A percentile compares a stretch with the other conserved stretches of the same genome.
Evolutionary conservation across 2,113 vertebrate genomes (phyloP).

Genomic region (Oncorhynchus kisutch): DNA sequence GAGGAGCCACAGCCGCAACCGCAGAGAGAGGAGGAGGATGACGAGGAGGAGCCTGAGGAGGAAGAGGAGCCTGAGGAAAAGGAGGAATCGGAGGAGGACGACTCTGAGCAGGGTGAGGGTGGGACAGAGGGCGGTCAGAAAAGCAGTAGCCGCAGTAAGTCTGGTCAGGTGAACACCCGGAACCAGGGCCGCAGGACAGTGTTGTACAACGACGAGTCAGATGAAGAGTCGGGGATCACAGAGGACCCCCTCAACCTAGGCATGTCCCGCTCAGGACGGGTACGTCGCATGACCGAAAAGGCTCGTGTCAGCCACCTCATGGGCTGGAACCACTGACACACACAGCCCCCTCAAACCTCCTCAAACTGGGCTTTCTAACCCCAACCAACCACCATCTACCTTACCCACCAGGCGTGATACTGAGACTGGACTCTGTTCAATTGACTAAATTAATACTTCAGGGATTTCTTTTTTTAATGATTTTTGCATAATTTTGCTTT

Average conservation of each 20-base stretch:
- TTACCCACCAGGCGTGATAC: conserved; percentile 1
- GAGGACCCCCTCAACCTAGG: conserved; percentile 96
- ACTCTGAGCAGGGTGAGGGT: conserved; percentile 63
- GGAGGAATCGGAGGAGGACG: conserved; percentile 70
- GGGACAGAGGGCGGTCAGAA: conserved; percentile 62
- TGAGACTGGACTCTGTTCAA: conserved; percentile 62
- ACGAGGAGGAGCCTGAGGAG: conserved; percentile 55
- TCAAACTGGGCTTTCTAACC: conserved; percentile 28
- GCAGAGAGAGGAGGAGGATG: conserved; percentile 61
- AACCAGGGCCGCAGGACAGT: conserved; percentile 96
- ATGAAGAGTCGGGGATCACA: conserved; percentile 84
- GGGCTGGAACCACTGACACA: conserved; percentile 94
- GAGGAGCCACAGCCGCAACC: conserved; percentile 58
- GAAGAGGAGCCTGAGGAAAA: conserved; percentile 71
- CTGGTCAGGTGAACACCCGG: conserved; percentile 87
- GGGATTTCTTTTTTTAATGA: conserved; percentile 84
- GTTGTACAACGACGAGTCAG: conserved; percentile 91
- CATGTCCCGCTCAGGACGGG: conserved; percentile 92
- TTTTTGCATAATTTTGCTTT: conserved; percentile 62
- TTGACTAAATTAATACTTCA: conserved; percentile 75
- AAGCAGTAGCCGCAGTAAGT: conserved; percentile 62
- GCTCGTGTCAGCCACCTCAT: conserved; percentile 98
- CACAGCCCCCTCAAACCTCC: not conserved
- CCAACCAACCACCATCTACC: conserved; percentile 12
- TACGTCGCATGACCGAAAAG: conserved; percentile 98